Base-by-base conservation (phyloP, 2,113 vertebrate genomes). In the Lepus europaeus region DNA sequence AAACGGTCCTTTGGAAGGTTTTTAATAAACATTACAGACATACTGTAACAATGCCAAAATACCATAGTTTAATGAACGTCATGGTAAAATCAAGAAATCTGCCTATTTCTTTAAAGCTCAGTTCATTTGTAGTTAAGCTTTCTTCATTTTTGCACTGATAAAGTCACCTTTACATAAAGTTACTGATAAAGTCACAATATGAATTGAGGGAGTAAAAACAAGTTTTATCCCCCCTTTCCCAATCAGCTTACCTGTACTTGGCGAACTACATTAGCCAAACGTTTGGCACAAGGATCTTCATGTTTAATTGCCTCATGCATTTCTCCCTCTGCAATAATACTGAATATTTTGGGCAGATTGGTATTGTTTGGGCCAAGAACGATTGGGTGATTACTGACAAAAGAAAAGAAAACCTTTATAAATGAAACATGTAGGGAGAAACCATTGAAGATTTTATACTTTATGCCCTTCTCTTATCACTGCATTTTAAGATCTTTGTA, bases 351-450 rank as follows among this genome's bases (percentile, higher is more conserved):
- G 84, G 99, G 99, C 90, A 99, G 99, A 97, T 99, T 99, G 76
- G 99, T 97, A 97, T 99, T 99, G 97, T 99, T 99, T 19, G 98
- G 99, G 87, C 99, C 99, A 0, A 99, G 99, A 97, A 99, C 99
- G 17, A 99, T 98, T 19, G 99, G 99, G 95, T 99, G 99, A 98
- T 99, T 99, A 98, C 99, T 99, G 97, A 97, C 73, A 95, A 51
- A 77, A 93, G 95, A 23, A 17, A 95, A 90, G 96, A 72, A 87
- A 88, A 0, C 3, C 16, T 33, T 94, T 13, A 45, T 69, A 77
- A 93, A 70, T 91, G 14, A 82, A 72, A 80, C 33, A 16, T 63
- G 0, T 45, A 73, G 68, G 11, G 6, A 88, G 25, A 39, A 90
- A 82, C 56, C 76, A 76, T 17, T 36, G 17, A 81, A 31, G 56